A percentile compares a stretch with the other conserved stretches of the same genome.
Evolutionary conservation across 2,797 vertebrate genomes (phyloP).

Genomic region (Alosa sapidissima): DNA sequence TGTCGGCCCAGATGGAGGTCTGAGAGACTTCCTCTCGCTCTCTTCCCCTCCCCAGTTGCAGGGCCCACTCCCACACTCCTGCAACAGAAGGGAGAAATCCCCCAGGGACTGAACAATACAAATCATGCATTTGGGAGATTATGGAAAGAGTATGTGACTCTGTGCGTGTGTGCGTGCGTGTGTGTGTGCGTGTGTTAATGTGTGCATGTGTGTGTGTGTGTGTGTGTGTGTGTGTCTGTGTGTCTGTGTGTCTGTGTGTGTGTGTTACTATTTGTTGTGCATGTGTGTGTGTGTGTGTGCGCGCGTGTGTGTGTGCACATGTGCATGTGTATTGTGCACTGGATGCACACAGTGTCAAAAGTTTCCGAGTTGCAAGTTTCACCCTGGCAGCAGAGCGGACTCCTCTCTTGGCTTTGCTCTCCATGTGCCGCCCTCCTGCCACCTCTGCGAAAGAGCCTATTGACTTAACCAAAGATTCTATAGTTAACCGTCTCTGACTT

Average conservation of each 20-base stretch:
- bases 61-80: constrained; percentile 44
- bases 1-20: constrained; percentile 59
- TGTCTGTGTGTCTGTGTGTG: constrained; percentile 12
- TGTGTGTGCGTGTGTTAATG: constrained; percentile 24
- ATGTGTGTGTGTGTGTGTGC: background rate
- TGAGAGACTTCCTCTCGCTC: constrained; percentile 50
- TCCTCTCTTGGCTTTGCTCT: constrained; percentile 4
- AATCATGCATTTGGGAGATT: constrained; percentile 47
- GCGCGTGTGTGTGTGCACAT: background rate
- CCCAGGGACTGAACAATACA: constrained; percentile 44
- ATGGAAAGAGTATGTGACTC: background rate
- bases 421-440: background rate
- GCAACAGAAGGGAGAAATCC: constrained; percentile 44
- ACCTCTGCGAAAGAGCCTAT: background rate
- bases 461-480: no score
- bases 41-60: constrained; percentile 42
- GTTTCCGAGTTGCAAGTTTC: background rate
- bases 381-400: background rate
- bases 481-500: no score
- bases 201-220: constrained; percentile 25
- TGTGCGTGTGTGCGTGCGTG: constrained; percentile 22
- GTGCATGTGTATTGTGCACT: background rate
- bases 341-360: background rate
- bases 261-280: background rate
- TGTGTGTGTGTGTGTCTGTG: constrained; percentile 28